These are phyloP conservation scores for Melipona quadrifasciata DNA, from an alignment of 1,140 invertebrate genomes.

Conservation along the genomic window DNA sequence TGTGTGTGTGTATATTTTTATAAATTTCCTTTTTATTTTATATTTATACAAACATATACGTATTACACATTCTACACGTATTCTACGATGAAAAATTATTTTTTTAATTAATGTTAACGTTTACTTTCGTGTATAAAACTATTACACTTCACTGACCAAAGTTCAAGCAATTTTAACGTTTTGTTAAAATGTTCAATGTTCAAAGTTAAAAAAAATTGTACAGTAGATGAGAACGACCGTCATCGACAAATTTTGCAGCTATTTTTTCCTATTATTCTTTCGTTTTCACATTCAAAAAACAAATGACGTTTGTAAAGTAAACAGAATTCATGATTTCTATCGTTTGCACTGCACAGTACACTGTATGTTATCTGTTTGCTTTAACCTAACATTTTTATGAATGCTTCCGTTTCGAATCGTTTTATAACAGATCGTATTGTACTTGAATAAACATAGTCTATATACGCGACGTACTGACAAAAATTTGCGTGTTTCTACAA, in stretches of 20 bases:
- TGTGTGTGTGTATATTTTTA: too few relatives aligned
- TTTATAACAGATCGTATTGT: background rate
- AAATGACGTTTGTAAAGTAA: background rate
- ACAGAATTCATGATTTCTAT: background rate
- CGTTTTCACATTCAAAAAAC: background rate
- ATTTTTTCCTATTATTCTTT: background rate
- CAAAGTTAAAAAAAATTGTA: too few relatives aligned
- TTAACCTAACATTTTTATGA: background rate
- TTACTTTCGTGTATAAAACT: background rate
- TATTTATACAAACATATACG: too few relatives aligned
- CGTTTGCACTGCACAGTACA: background rate
- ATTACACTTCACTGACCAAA: too few relatives aligned
- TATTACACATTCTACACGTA: too few relatives aligned
- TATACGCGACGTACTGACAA: background rate
- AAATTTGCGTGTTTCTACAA: background rate
- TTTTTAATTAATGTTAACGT: background rate
- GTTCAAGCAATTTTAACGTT: too few relatives aligned
- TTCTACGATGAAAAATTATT: background rate
- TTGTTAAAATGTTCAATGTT: too few relatives aligned
- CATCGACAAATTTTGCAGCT: background rate
- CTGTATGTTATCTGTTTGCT: background rate
- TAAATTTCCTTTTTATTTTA: too few relatives aligned
- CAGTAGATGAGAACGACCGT: background rate
- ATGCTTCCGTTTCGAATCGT: background rate
- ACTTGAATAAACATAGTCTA: background rate